These are phyloP conservation scores for Phalloptychus januarius DNA, from an alignment of 2,797 vertebrate genomes.

Conservation along the genomic window DNA sequence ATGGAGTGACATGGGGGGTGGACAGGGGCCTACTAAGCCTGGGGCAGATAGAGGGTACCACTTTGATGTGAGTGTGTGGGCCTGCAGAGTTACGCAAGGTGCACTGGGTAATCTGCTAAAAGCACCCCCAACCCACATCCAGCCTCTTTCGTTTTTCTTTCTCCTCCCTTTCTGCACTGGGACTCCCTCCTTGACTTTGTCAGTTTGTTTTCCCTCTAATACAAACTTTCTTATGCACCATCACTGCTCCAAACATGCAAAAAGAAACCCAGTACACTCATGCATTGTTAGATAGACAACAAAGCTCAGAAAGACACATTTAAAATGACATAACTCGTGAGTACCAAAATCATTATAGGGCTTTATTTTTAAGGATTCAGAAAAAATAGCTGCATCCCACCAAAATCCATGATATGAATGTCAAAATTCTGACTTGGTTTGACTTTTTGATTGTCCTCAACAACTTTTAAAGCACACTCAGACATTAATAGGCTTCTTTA, in stretches of 20 bases:
- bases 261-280: slow-evolving; percentile 27
- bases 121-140: slow-evolving; percentile 39
- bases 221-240: slow-evolving; percentile 34
- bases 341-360: not conserved
- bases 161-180: slow-evolving; percentile 45
- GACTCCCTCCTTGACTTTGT: slow-evolving; percentile 61
- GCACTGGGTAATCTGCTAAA: slow-evolving; percentile 75
- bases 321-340: not conserved
- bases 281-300: not conserved
- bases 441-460: not conserved
- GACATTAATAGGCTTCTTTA: not conserved
- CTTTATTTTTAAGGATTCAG: not conserved
- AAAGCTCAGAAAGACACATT: not conserved
- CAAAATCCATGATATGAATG: not conserved
- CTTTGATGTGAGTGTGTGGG: slow-evolving; percentile 82
- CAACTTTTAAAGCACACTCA: not conserved
- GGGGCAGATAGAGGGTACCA: slow-evolving; percentile 79
- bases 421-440: not conserved
- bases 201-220: slow-evolving; percentile 53
- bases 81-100: slow-evolving; percentile 80
- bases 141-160: slow-evolving; percentile 47
- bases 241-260: slow-evolving; percentile 56
- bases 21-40: slow-evolving; percentile 81
- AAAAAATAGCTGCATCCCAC: not conserved
- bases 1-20: slow-evolving; percentile 81